A percentile compares a stretch with the other conserved stretches of the same genome.
These are phyloP conservation scores for Onychorhynchus coronatus DNA, from an alignment of 2,113 vertebrate genomes.

Conservation along the genomic window DNA sequence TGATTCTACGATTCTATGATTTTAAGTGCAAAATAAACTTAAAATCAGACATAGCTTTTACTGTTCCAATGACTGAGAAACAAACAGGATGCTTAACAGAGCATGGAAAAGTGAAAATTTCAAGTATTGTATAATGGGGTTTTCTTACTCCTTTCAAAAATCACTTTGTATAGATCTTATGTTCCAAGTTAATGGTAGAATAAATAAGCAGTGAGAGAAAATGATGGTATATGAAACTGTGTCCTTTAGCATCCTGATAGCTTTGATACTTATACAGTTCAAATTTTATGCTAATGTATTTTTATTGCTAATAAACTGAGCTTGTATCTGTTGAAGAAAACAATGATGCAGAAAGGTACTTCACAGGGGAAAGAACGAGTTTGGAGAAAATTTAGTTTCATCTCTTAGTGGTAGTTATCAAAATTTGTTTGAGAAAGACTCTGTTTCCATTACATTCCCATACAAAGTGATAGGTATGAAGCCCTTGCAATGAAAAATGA, in stretches of 20 bases:
- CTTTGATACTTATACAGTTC: neutral
- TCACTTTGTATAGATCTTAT: neutral
- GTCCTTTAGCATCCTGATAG: rapidly evolving
- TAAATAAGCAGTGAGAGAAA: neutral
- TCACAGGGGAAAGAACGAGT: neutral
- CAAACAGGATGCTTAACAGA: neutral
- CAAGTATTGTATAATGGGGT: neutral
- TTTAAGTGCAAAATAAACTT: neutral
- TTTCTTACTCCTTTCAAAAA: neutral
- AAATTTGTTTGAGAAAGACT: neutral
- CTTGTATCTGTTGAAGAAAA: neutral
- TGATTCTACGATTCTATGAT: neutral
- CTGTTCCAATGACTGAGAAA: neutral
- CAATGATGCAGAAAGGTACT: neutral
- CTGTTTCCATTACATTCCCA: neutral
- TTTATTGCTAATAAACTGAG: neutral
- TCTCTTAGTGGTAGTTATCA: neutral
- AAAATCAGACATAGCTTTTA: neutral
- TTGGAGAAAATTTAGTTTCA: neutral
- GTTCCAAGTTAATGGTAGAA: neutral
- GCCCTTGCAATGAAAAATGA: neutral
- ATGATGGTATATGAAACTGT: neutral
- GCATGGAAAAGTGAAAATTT: neutral
- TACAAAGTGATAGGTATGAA: neutral
- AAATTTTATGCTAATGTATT: neutral